phyloP scores from a whole-genome alignment of 2,797 vertebrate genomes.

The Corythornis leucogaster region DNA sequence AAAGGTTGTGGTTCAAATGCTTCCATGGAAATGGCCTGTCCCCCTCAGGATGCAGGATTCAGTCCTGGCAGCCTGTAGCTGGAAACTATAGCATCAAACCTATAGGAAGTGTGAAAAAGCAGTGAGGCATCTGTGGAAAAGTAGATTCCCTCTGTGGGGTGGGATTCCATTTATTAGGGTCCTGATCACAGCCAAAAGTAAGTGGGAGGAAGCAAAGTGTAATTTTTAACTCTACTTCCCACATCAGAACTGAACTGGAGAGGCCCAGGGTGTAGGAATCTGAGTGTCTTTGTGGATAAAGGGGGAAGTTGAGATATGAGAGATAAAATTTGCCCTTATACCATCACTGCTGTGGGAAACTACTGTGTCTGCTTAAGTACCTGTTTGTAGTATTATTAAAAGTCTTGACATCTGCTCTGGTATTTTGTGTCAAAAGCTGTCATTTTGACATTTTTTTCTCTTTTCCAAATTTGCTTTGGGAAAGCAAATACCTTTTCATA shows the following conservation, averaged over 20 bases:
- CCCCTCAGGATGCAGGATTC: not conserved
- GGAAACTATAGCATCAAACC: not conserved
- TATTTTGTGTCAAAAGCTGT: constrained; percentile 11
- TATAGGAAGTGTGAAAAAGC: not conserved
- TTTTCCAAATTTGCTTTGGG: not conserved
- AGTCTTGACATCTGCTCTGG: not conserved
- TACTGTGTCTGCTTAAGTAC: not conserved
- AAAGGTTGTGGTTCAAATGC: not conserved
- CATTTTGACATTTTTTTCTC: not conserved
- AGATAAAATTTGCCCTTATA: not conserved
- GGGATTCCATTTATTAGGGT: not conserved
- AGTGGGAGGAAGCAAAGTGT: not conserved
- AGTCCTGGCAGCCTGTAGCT: not conserved
- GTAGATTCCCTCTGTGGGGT: not conserved
- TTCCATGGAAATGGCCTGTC: not conserved
- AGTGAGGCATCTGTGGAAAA: not conserved
- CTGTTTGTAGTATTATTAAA: not conserved
- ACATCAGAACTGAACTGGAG: not conserved
- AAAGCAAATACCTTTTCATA: not conserved
- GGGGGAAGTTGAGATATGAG: not conserved
- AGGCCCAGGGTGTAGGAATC: not conserved
- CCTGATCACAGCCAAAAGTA: not conserved
- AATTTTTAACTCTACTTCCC: not conserved
- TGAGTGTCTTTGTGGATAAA: not conserved
- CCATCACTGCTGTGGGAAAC: not conserved